A percentile compares a stretch with the other conserved stretches of the same genome.
Conservation (phyloP, 1,140 invertebrate genomes). For the Heterodera schachtii region DNA sequence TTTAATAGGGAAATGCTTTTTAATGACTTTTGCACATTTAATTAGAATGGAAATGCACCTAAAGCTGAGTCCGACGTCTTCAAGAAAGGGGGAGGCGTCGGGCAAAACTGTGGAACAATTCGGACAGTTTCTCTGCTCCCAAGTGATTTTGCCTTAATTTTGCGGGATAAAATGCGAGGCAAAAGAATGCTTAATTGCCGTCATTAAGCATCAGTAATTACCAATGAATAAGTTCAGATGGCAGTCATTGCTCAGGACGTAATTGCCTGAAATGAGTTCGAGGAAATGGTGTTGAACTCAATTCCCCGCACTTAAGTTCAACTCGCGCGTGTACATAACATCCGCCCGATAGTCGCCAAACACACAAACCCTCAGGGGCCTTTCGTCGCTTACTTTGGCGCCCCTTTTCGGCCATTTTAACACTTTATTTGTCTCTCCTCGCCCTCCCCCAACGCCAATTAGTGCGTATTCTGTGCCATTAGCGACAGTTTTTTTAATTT, state of each 20-base stretch:
- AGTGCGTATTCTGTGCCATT: background rate
- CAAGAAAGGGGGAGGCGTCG: background rate
- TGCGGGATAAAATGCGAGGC: background rate
- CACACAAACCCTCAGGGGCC: conserved; percentile 8
- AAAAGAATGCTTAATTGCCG: no score
- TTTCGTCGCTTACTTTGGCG: background rate
- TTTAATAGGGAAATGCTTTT: background rate
- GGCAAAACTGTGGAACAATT: background rate
- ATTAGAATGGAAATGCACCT: conserved; percentile 1
- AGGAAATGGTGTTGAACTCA: background rate
- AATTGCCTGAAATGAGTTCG: background rate
- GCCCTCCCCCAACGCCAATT: background rate
- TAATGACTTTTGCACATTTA: background rate
- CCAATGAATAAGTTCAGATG: conserved; percentile 21
- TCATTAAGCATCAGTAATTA: background rate
- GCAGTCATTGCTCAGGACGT: conserved; percentile 10
- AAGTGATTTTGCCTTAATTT: conserved; percentile 24
- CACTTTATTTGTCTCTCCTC: background rate
- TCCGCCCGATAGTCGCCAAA: conserved; percentile 27
- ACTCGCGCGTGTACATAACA: conserved; percentile 1
- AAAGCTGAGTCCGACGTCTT: conserved; percentile 7
- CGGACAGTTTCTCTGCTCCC: conserved; percentile 26
- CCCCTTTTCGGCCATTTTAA: background rate
- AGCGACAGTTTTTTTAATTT: background rate
- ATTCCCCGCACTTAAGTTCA: conserved; percentile 6